Percentiles rank a stretch among this genome's conserved stretches.
phyloP scores from a whole-genome alignment of 2,797 vertebrate genomes.

The Karalla daura region DNA sequence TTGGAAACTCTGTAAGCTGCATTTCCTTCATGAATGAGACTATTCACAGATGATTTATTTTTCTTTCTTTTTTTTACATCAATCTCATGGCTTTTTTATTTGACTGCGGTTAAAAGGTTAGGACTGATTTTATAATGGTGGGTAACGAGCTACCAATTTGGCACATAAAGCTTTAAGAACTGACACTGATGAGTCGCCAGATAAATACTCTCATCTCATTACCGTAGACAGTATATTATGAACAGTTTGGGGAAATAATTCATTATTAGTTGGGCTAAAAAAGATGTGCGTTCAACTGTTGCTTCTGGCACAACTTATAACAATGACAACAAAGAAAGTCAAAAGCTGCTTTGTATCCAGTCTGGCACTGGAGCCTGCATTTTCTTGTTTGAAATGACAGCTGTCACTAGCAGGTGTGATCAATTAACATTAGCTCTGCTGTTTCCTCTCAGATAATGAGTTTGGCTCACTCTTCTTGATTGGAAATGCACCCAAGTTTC shows the following conservation, averaged over 20 bases:
- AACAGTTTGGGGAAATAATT: neutral
- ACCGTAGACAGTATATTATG: neutral
- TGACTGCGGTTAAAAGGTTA: neutral
- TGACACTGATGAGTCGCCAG: too few species aligned
- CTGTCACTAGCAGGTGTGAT: neutral
- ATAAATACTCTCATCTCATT: neutral
- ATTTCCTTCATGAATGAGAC: slow-evolving; percentile 45
- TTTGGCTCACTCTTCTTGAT: neutral
- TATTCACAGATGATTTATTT: slow-evolving; percentile 15
- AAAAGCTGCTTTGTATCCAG: neutral
- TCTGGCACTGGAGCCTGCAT: neutral
- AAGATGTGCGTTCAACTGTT: neutral
- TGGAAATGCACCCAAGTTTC: neutral
- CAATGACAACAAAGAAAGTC: neutral
- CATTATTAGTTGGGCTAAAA: neutral
- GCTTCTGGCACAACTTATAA: too few species aligned
- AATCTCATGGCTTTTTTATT: too few species aligned
- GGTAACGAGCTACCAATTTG: neutral
- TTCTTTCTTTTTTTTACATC: neutral
- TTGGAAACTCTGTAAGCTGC: slow-evolving; percentile 51
- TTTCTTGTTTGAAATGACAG: neutral
- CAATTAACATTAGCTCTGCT: neutral
- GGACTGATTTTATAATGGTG: neutral
- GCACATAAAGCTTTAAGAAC: neutral
- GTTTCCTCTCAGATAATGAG: neutral